Evolutionary conservation across 2,888 invertebrate genomes (phyloP).

Genomic region (Timandra comae): DNA sequence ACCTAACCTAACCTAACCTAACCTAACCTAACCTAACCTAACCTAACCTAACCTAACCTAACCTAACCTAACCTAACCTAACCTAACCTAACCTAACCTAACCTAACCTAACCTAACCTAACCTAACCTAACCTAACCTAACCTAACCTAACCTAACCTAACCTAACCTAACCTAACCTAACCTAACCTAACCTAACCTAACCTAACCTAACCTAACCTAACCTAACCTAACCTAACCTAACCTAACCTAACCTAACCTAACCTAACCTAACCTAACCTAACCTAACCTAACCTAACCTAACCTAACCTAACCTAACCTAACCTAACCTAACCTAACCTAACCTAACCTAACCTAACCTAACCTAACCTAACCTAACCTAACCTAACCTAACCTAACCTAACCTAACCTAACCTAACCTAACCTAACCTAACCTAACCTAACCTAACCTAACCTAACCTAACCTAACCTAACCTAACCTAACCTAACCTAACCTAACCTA

Average conservation of each 20-base stretch:
- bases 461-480: conserved; percentile 23
- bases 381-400: conserved; percentile 16
- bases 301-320: conserved; percentile 8
- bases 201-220: conserved; percentile 8
- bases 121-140: conserved; percentile 9
- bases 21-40: conserved; percentile 4
- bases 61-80: conserved; percentile 8
- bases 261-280: conserved; percentile 8
- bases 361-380: conserved; percentile 8
- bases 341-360: conserved; percentile 8
- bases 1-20: conserved; percentile 3
- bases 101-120: conserved; percentile 10
- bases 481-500: conserved; percentile 22
- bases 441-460: conserved; percentile 24
- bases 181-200: conserved; percentile 12
- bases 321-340: conserved; percentile 8
- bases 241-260: conserved; percentile 8
- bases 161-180: conserved; percentile 12
- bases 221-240: conserved; percentile 8
- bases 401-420: conserved; percentile 20
- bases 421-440: conserved; percentile 24
- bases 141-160: conserved; percentile 9
- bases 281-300: conserved; percentile 8
- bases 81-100: conserved; percentile 10
- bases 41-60: conserved; percentile 3